Evolutionary conservation across 2,888 invertebrate genomes (phyloP).

Genomic region (Odontothrips loti): DNA sequence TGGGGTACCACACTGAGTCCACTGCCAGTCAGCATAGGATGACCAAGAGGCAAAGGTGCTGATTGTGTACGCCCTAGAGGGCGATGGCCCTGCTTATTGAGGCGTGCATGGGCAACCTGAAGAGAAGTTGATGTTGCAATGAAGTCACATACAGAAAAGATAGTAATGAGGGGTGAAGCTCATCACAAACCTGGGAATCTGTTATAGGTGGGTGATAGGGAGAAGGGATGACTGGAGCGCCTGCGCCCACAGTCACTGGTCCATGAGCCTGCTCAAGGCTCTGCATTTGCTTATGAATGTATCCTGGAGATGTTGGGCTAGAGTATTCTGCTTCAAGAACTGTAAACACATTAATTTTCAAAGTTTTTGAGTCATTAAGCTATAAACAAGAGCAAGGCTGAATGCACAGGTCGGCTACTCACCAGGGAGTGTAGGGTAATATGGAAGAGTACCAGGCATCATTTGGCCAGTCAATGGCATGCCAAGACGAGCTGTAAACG

Average conservation of each 20-base stretch:
- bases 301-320: constrained; percentile 48
- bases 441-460: constrained; percentile 63
- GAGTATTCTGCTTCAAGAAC: constrained; percentile 50
- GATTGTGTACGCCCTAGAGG: constrained; percentile 92
- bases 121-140: constrained; percentile 18
- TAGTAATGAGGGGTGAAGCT: neutral
- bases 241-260: constrained; percentile 22
- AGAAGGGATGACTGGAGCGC: neutral
- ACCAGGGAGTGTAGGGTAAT: constrained; percentile 63
- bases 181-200: constrained; percentile 54
- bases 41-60: constrained; percentile 83
- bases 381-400: constrained; percentile 26
- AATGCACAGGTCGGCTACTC: constrained; percentile 16
- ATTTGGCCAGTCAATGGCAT: constrained; percentile 63
- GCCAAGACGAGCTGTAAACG: constrained; percentile 62
- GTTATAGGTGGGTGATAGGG: constrained; percentile 53
- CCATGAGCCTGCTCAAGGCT: constrained; percentile 50
- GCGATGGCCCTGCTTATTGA: constrained; percentile 68
- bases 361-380: constrained; percentile 30
- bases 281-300: constrained; percentile 55
- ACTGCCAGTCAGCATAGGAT: constrained; percentile 68
- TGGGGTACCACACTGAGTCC: constrained; percentile 44
- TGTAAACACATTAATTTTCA: constrained; percentile 36
- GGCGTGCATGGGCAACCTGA: constrained; percentile 59
- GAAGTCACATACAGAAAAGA: neutral